Percentiles rank a stretch among this genome's conserved stretches.
phyloP scores from a whole-genome alignment of 2,113 vertebrate genomes.

The Corvus hawaiiensis region DNA sequence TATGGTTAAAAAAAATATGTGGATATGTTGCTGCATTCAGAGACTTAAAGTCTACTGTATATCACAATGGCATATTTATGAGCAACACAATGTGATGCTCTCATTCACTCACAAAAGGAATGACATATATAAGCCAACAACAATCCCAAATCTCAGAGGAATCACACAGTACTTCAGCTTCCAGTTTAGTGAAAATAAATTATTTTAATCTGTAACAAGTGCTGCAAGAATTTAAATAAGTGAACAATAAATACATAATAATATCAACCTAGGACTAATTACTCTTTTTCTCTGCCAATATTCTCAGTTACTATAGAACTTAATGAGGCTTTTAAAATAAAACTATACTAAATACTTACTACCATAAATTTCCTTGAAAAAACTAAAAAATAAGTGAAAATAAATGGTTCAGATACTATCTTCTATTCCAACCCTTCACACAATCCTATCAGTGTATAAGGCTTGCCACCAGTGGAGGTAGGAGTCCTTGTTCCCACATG shows the following conservation, averaged over 20 bases:
- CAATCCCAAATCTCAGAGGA: not conserved
- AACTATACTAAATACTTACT: not conserved
- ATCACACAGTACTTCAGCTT: not conserved
- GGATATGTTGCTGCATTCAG: not conserved
- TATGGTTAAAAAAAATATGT: not conserved
- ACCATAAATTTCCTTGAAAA: not conserved
- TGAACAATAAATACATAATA: not conserved
- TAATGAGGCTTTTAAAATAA: not conserved
- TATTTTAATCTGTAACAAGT: not conserved
- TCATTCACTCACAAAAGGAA: not conserved
- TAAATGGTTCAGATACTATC: not conserved
- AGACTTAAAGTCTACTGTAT: not conserved
- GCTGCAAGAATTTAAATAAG: not conserved
- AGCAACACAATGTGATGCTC: not conserved
- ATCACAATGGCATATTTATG: not conserved
- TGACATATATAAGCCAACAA: not conserved
- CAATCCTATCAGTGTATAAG: not conserved
- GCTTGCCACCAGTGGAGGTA: not conserved
- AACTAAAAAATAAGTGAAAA: not conserved
- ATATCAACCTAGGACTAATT: not conserved
- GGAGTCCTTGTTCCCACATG: not conserved
- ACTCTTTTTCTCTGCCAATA: not conserved
- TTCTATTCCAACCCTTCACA: not conserved
- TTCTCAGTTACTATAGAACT: not conserved
- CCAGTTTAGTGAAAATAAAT: not conserved